A percentile compares a stretch with the other conserved stretches of the same genome.
phyloP scores from a whole-genome alignment of 2,888 invertebrate genomes.

The Octodonta nipae region DNA sequence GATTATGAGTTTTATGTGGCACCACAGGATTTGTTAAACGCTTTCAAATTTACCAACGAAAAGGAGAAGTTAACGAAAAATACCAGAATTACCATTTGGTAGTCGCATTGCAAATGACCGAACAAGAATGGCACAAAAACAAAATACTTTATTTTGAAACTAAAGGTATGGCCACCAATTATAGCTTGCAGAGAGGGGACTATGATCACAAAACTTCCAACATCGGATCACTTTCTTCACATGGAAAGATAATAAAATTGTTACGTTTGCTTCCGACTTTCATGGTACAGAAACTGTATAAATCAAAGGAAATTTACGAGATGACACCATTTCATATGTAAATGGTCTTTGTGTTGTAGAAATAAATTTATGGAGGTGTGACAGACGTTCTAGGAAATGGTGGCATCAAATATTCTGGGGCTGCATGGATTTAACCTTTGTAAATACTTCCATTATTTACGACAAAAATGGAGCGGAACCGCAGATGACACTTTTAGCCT shows the following conservation, averaged over 20 bases:
- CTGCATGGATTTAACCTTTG: constrained; percentile 5
- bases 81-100: constrained; percentile 3
- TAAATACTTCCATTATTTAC: constrained; percentile 2
- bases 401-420: constrained; percentile 5
- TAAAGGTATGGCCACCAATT: too few relatives aligned
- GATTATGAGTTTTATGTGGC: too few relatives aligned
- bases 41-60: constrained; percentile 4
- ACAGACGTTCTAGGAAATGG: constrained; percentile 4
- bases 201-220: constrained; percentile 5
- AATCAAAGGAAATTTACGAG: constrained; percentile 2
- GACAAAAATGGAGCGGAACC: constrained; percentile 4
- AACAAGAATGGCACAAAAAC: constrained; percentile 7
- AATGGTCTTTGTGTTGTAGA: constrained; percentile 3
- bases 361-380: background rate
- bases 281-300: constrained; percentile 4
- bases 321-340: constrained; percentile 3
- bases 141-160: constrained; percentile 3
- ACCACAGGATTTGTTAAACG: constrained; percentile 4
- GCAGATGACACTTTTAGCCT: constrained; percentile 3
- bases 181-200: constrained; percentile 3
- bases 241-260: constrained; percentile 7
- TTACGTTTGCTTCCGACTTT: constrained; percentile 5
- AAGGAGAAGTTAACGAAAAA: constrained; percentile 2
- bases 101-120: constrained; percentile 5
- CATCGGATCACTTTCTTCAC: constrained; percentile 7